Conservation (phyloP, 2,797 vertebrate species). For the Enteromius viviparus region DNA sequence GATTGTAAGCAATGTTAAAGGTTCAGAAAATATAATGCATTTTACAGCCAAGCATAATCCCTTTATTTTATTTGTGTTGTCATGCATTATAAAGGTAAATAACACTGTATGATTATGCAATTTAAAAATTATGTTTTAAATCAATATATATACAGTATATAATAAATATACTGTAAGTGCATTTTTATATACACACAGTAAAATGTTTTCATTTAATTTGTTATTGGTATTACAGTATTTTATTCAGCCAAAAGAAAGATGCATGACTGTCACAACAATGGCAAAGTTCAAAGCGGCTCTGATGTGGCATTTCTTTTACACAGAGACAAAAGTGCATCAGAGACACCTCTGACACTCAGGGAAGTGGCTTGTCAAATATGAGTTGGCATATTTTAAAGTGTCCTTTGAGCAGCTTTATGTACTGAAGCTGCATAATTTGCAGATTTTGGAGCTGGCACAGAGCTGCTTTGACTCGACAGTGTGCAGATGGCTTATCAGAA, state of each 20-base stretch:
- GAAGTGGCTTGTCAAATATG: slow-evolving; percentile 3
- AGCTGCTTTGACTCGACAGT: background rate
- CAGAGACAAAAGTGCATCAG: background rate
- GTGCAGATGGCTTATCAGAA: slow-evolving; percentile 22
- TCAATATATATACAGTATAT: too few species aligned
- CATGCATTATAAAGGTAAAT: background rate
- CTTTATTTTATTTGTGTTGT: background rate
- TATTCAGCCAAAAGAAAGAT: background rate
- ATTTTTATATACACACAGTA: too few species aligned
- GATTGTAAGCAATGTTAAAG: background rate
- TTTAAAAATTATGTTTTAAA: background rate
- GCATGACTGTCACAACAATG: background rate
- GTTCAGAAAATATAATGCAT: background rate
- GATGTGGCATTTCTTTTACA: slow-evolving; percentile 14
- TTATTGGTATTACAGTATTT: background rate
- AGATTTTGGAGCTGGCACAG: slow-evolving; percentile 3
- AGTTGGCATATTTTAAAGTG: background rate
- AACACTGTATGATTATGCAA: background rate
- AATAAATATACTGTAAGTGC: too few species aligned
- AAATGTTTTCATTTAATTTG: background rate
- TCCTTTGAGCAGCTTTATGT: background rate
- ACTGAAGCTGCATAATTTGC: background rate
- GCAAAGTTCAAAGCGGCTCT: background rate
- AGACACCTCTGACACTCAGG: background rate
- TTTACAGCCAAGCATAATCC: background rate